Percentiles rank a stretch among this genome's conserved stretches.
Evolutionary conservation across 2,797 vertebrate species (phyloP).

Genomic region (Rhinella marina): DNA sequence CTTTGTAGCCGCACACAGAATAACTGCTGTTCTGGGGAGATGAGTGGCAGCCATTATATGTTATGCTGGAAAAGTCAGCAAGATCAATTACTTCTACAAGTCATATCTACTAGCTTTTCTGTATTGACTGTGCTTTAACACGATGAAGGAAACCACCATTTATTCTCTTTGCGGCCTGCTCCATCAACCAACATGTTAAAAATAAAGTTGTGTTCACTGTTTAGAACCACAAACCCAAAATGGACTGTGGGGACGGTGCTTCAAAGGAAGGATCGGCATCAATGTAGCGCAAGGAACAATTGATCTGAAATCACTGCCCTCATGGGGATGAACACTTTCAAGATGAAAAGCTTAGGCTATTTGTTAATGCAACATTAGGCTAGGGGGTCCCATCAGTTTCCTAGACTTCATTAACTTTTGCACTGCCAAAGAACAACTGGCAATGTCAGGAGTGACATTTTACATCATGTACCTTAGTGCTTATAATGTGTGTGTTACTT

Average conservation of each 20-base stretch:
- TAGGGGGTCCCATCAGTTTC: background rate
- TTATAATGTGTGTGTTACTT: background rate
- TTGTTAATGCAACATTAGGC: constrained; percentile 39
- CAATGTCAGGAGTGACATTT: background rate
- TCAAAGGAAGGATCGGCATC: constrained; percentile 25
- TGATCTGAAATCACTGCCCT: constrained; percentile 36
- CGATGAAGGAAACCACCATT: constrained; percentile 8
- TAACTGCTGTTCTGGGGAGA: background rate
- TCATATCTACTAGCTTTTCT: constrained; percentile 7
- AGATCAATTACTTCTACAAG: constrained; percentile 13
- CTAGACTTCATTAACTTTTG: background rate
- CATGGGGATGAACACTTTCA: constrained; percentile 27
- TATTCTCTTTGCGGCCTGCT: background rate
- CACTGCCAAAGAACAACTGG: background rate
- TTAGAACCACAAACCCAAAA: constrained; percentile 21
- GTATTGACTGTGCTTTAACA: constrained; percentile 3
- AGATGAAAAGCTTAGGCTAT: constrained; percentile 46
- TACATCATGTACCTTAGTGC: background rate
- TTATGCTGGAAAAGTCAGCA: background rate
- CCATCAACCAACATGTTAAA: constrained; percentile 13
- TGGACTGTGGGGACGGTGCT: constrained; percentile 34
- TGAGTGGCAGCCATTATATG: background rate
- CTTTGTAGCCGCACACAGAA: background rate
- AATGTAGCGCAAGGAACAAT: constrained; percentile 29
- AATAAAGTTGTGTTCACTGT: constrained; percentile 32